Percentiles rank a stretch among this genome's conserved stretches.
Evolutionary conservation across 2,113 vertebrate genomes (phyloP).

Genomic region (Mus musculus): GRCm39 chr3:84237501-84238000

Average conservation of each 20-base stretch:
- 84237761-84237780: not conserved
- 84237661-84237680: not conserved
- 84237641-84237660: not conserved
- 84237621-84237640: not conserved
- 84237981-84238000: too few relatives aligned
- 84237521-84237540: not conserved
- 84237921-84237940: not conserved
- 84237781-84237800: not conserved
- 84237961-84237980: not conserved
- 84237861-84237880: not conserved
- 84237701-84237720: not conserved
- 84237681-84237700: too few relatives aligned
- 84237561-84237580: not conserved
- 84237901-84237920: not conserved
- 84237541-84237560: not conserved
- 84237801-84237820: not conserved
- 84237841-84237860: too few relatives aligned
- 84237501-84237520: not conserved
- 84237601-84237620: not conserved
- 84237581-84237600: not conserved
- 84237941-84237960: not conserved
- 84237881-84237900: not conserved
- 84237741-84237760: not conserved
- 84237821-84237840: not conserved
- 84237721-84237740: not conserved